phyloP scores from a whole-genome alignment of 1,140 invertebrate genomes.

The Drosophila trapezifrons region DNA sequence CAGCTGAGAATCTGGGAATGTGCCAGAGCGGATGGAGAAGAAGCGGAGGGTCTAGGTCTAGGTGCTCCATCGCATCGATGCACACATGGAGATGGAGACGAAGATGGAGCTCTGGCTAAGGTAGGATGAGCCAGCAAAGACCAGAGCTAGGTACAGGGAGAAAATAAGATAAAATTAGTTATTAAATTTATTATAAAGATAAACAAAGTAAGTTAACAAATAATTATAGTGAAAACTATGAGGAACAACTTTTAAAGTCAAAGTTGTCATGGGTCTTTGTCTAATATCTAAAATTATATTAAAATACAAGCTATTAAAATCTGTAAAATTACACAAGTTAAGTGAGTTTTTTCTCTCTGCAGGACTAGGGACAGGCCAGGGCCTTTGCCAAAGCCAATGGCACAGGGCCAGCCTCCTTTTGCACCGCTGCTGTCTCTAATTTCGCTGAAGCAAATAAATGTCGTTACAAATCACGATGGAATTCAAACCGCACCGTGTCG shows the following conservation, averaged over 20 bases:
- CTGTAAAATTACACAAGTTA: background rate
- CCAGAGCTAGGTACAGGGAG: constrained; percentile 2
- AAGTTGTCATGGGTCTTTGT: too few species aligned
- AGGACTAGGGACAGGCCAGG: constrained; percentile 11
- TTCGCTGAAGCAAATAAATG: constrained; percentile 80
- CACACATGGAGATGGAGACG: constrained; percentile 23
- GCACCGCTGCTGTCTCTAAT: constrained; percentile 64
- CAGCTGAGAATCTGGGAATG: constrained; percentile 46
- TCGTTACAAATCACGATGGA: constrained; percentile 82
- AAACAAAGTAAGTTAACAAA: too few species aligned
- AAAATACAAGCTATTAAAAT: background rate
- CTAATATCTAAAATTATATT: too few species aligned
- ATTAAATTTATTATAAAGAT: too few species aligned
- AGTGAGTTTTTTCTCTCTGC: background rate
- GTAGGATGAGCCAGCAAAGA: constrained; percentile 45
- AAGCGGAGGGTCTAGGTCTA: background rate
- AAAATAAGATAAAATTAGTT: background rate
- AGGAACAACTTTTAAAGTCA: too few species aligned
- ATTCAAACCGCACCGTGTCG: constrained; percentile 73
- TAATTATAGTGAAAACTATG: too few species aligned
- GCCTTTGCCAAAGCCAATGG: constrained; percentile 11
- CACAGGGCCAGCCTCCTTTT: constrained; percentile 24
- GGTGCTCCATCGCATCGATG: constrained; percentile 10
- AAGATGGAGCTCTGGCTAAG: constrained; percentile 34
- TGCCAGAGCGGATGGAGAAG: constrained; percentile 18